Percentiles rank a stretch among this genome's conserved stretches.
These are phyloP conservation scores for Lethrus apterus DNA, from an alignment of 1,140 invertebrate species.

Conservation along the genomic window DNA sequence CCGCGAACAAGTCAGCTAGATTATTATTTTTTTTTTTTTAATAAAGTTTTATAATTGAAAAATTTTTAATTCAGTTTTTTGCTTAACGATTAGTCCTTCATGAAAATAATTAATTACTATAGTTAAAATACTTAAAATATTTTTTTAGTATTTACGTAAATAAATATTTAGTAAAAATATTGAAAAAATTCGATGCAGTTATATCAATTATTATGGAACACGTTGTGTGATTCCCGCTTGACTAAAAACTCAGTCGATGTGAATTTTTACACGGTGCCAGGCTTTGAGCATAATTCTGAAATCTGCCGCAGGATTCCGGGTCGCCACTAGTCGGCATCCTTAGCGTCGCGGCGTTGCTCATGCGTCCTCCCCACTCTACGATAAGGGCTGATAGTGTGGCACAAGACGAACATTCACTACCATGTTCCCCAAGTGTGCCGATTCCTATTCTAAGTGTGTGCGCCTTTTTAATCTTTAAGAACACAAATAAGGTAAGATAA, in stretches of 20 bases:
- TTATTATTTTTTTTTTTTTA: no score
- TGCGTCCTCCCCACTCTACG: conserved; percentile 42
- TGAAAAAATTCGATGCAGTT: no score
- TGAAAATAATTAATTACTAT: background rate
- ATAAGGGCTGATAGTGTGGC: conserved; percentile 42
- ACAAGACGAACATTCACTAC: conserved; percentile 43
- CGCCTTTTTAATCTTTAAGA: conserved; percentile 37
- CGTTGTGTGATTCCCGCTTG: no score
- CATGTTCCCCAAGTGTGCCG: conserved; percentile 43
- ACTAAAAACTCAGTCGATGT: no score
- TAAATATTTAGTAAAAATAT: no score
- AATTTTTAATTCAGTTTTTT: background rate
- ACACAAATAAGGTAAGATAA: conserved; percentile 30
- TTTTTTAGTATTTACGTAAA: background rate
- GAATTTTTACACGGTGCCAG: no score
- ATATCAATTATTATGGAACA: no score
- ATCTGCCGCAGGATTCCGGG: conserved; percentile 32
- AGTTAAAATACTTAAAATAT: background rate
- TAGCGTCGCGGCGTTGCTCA: conserved; percentile 41
- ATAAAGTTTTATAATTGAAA: no score
- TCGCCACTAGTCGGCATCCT: conserved; percentile 40
- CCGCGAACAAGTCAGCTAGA: no score
- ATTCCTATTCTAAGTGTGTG: conserved; percentile 40
- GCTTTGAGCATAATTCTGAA: no score
- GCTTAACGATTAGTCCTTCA: background rate